phyloP scores from a whole-genome alignment of 2,888 invertebrate species.

The Altica lythri region DNA sequence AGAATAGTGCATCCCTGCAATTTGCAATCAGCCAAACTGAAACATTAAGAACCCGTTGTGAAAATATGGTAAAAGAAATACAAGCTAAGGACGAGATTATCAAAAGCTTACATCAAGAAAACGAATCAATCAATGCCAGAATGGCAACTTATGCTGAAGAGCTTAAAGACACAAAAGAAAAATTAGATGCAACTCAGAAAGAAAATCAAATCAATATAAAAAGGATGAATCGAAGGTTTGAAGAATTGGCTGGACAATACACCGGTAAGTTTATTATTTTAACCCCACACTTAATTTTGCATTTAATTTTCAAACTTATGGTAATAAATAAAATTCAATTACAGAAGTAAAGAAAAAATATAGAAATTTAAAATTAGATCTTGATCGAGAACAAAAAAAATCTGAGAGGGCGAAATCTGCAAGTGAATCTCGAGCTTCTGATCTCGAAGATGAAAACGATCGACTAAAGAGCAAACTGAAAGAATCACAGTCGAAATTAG shows the following conservation, averaged over 20 bases:
- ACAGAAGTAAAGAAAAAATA: conserved; percentile 5
- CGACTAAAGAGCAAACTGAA: conserved; percentile 45
- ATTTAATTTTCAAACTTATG: too few species aligned
- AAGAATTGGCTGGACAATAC: conserved; percentile 39
- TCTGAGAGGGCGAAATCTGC: conserved; percentile 46
- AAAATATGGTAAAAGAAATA: conserved; percentile 38
- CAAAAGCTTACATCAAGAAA: conserved; percentile 36
- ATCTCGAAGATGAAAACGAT: conserved; percentile 57
- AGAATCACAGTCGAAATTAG: conserved; percentile 51
- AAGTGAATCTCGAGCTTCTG: conserved; percentile 56
- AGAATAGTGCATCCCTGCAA: conserved; percentile 43
- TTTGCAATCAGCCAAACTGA: conserved; percentile 42
- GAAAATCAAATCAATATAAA: conserved; percentile 38
- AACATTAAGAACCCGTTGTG: conserved; percentile 33
- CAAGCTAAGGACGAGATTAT: conserved; percentile 42
- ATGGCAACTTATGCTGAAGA: conserved; percentile 35
- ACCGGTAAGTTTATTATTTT: too few species aligned
- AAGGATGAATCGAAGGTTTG: conserved; percentile 37
- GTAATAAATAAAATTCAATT: too few species aligned
- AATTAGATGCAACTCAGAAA: conserved; percentile 28
- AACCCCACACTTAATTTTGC: too few species aligned
- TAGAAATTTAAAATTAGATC: conserved; percentile 22
- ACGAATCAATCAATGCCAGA: conserved; percentile 38
- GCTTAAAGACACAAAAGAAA: conserved; percentile 39
- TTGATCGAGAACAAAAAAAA: conserved; percentile 41